A percentile compares a stretch with the other conserved stretches of the same genome.
Conservation (phyloP, 2,797 vertebrate species). For the Anabas testudineus region DNA sequence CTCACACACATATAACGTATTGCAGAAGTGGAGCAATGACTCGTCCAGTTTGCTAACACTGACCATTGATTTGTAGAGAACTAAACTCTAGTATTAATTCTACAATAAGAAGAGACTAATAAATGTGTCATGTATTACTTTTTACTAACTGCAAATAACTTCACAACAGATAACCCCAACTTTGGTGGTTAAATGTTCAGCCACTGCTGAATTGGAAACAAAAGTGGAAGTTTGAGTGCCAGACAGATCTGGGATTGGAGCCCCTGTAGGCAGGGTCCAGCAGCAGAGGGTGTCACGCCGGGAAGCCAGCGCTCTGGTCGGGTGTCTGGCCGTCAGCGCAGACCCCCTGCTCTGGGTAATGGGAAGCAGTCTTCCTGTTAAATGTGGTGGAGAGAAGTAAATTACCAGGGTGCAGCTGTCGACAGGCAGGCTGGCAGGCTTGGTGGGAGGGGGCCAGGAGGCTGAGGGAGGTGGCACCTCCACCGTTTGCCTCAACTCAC, state of each 20-base stretch:
- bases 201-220: conserved; percentile 32
- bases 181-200: conserved; percentile 8
- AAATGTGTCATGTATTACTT: background rate
- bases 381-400: conserved; percentile 97
- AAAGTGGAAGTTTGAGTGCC: conserved; percentile 38
- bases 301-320: conserved; percentile 73
- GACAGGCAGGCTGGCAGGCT: conserved; percentile 77
- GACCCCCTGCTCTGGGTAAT: conserved; percentile 88
- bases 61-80: background rate
- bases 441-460: conserved; percentile 74
- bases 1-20: conserved; percentile 20
- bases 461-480: conserved; percentile 85
- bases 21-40: conserved; percentile 13
- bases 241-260: conserved; percentile 26
- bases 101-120: background rate
- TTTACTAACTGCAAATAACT: background rate
- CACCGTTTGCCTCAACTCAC: conserved; percentile 86
- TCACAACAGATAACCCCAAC: background rate
- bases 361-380: conserved; percentile 91
- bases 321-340: conserved; percentile 77
- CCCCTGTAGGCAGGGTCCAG: conserved; percentile 70
- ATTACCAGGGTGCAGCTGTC: conserved; percentile 94
- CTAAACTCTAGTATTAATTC: background rate
- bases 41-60: conserved; percentile 8
- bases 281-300: conserved; percentile 75